Evolutionary conservation across 2,888 invertebrate species (phyloP), one percentile per base, ranked within the genome.

Genomic region (Thereva nobilitata): DNA sequence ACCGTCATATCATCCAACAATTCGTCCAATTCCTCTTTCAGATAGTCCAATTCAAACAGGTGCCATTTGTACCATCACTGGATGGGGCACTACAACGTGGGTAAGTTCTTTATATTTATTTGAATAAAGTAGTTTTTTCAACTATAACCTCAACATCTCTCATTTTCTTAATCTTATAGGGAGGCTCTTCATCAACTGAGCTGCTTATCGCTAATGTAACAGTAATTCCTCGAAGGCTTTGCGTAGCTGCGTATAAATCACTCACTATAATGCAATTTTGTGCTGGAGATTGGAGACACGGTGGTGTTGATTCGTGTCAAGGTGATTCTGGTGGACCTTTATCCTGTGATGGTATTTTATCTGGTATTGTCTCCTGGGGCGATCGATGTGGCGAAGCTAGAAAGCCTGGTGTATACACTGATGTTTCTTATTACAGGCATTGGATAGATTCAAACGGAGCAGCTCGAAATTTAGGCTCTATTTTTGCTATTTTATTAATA

Each of bases 361-460:
- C 41, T 5, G 63, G 63, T 4, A 10, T 63, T 52, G 52, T 63
- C 34, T 63, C 63, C 4, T 63, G 52, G 52, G 63, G 63, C 2
- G 50, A 47, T 35, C 38, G 52, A 38, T 63, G 63, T 12, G 63
- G 63, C 10, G n/a, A 12, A n/a, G 42, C 42, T n/a, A 5, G 1
- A 4, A 41, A 38, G n/a, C 63, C 63, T 35, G 63, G 63, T 12
- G 52, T 63, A 4, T 63, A 63, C 35, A 52, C 53, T 10, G 42
- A 52, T 8, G 44, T 63, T 23, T 10, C 50, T 6, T 35, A 38
- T 35, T 63, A 52, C 42, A 35, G 34, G 5, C n/a, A 63, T 10
- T 63, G 63, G 63, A 63, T 63, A 6, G 23, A 44, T 12, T 23
- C 41, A 5, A 56, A 56, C 23, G 34, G 37, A 38, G 53, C 53